A percentile compares a stretch with the other conserved stretches of the same genome.
These are phyloP conservation scores for Fregata magnificens DNA, from an alignment of 2,113 vertebrate species.

Conservation along the genomic window DNA sequence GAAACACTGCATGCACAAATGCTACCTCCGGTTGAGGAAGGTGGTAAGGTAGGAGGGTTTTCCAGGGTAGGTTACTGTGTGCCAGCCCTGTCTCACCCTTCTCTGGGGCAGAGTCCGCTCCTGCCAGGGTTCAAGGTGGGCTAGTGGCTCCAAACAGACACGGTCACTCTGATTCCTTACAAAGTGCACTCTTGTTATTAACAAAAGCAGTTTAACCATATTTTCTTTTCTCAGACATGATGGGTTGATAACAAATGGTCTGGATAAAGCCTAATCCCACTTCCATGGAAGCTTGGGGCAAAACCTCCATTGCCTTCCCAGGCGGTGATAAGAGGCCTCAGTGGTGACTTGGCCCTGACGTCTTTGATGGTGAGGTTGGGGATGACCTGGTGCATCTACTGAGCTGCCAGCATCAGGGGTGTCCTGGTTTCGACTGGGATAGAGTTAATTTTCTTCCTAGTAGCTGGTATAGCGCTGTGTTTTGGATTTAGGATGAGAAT, in stretches of 20 bases:
- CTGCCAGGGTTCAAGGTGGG: background rate
- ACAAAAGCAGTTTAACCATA: background rate
- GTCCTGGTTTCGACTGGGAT: too few relatives aligned
- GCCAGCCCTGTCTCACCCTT: background rate
- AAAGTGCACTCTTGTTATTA: background rate
- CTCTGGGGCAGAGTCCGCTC: background rate
- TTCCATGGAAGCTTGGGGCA: background rate
- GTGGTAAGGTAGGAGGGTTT: background rate
- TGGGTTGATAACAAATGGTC: background rate
- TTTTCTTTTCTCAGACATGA: background rate
- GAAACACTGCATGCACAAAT: background rate
- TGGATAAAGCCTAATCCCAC: background rate
- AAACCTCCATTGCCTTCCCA: background rate
- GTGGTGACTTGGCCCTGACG: background rate
- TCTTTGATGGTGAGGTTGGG: background rate
- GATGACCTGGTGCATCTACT: background rate
- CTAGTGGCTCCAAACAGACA: background rate
- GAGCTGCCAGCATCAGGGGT: accelerated
- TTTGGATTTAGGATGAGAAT: too few relatives aligned
- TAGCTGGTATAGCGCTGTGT: too few relatives aligned
- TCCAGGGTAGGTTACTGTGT: background rate
- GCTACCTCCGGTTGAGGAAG: background rate
- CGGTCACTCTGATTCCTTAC: background rate
- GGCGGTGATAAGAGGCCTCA: background rate
- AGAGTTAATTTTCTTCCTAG: too few relatives aligned